Evolutionary conservation across 2,797 vertebrate species (phyloP).

Genomic region (Chromobotia macracanthus): DNA sequence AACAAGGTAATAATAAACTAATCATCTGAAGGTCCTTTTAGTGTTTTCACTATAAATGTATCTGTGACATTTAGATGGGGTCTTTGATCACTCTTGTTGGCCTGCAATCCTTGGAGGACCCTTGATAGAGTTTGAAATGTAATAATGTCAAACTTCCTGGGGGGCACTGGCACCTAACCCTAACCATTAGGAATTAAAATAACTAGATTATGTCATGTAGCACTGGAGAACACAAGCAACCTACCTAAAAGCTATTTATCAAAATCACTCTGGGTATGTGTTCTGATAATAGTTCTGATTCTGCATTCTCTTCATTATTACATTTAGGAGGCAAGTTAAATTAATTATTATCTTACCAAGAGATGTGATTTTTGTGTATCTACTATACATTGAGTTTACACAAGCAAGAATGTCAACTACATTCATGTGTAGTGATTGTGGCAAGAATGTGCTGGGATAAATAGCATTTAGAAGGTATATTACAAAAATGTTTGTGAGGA

Average conservation of each 20-base stretch:
- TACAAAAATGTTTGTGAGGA: neutral
- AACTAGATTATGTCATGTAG: constrained; percentile 57
- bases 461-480: neutral
- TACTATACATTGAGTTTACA: neutral
- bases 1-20: no score
- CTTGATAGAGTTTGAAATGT: constrained; percentile 58
- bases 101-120: constrained; percentile 6
- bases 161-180: constrained; percentile 61
- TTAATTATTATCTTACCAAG: neutral
- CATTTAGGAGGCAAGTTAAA: constrained; percentile 47
- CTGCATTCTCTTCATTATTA: constrained; percentile 58
- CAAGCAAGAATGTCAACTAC: neutral
- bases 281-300: constrained; percentile 62
- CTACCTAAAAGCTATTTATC: constrained; percentile 59
- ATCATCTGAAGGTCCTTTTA: no score
- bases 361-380: neutral
- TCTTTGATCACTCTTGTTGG: constrained; percentile 55
- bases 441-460: neutral
- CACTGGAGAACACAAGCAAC: constrained; percentile 55
- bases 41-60: neutral
- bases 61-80: constrained; percentile 53
- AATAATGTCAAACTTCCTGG: constrained; percentile 60
- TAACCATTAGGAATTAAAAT: constrained; percentile 64
- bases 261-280: constrained; percentile 34
- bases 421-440: neutral